phyloP scores from a whole-genome alignment of 1,140 invertebrate genomes.

The Drosophila cardini region DNA sequence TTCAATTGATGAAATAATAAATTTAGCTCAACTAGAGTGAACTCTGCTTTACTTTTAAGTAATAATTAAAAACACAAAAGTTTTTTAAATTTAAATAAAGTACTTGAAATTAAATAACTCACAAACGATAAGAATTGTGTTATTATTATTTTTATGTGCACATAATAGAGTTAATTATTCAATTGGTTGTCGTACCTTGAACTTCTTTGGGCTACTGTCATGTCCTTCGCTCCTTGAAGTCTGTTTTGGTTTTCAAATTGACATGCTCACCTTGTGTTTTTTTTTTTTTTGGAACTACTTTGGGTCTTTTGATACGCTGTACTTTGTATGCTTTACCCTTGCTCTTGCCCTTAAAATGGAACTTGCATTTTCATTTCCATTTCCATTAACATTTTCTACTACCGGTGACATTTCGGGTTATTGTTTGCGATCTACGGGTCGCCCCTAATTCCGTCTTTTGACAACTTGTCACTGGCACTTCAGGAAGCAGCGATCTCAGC shows the following conservation, averaged over 20 bases:
- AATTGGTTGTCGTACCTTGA: neutral
- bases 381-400: slow-evolving; percentile 32
- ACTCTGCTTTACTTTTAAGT: neutral
- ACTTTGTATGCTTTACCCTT: neutral
- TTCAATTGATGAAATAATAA: slow-evolving; percentile 32
- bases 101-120: too few relatives aligned
- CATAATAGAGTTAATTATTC: neutral
- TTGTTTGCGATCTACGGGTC: slow-evolving; percentile 44
- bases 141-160: too few relatives aligned
- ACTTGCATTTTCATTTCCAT: slow-evolving; percentile 30
- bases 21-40: slow-evolving; percentile 10
- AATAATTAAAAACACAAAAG: neutral
- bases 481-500: slow-evolving; percentile 49
- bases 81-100: too few relatives aligned
- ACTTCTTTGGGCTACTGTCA: neutral
- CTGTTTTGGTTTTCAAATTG: slow-evolving; percentile 23
- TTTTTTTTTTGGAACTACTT: slow-evolving; percentile 6
- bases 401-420: slow-evolving; percentile 69
- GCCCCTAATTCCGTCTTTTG: slow-evolving; percentile 45
- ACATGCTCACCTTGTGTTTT: slow-evolving; percentile 59
- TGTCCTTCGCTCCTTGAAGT: slow-evolving; percentile 5
- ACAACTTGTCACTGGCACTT: slow-evolving; percentile 68
- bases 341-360: slow-evolving; percentile 17
- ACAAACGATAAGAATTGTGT: too few relatives aligned
- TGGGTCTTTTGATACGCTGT: neutral